Conservation (phyloP, 37 sponge, comb jelly and placozoan species). For the Ianthella basta region DNA sequence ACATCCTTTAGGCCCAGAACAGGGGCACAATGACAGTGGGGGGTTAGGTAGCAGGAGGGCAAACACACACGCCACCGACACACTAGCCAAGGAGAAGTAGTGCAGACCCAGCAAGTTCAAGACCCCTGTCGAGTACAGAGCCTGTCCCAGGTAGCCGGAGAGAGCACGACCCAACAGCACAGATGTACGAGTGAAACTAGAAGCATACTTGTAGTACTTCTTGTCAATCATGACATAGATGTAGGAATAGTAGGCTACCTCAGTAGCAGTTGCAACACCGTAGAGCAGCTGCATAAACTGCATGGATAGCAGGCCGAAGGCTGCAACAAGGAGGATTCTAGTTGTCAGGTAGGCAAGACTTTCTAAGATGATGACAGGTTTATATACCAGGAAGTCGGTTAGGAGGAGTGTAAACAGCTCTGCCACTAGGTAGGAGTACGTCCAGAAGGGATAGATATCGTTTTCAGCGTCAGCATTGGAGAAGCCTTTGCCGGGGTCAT, state of each 20-base stretch:
- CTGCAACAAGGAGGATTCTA: constrained; percentile 73
- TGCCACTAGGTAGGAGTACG: constrained; percentile 81
- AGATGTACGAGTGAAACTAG: constrained; percentile 61
- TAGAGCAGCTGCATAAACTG: constrained; percentile 81
- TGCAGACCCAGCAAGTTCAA: constrained; percentile 54
- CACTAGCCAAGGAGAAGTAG: constrained; percentile 75
- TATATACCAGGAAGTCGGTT: constrained; percentile 78
- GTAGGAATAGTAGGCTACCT: constrained; percentile 87
- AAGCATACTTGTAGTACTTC: constrained; percentile 59
- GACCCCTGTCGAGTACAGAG: constrained; percentile 51
- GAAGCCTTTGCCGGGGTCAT: constrained; percentile 49
- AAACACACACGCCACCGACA: constrained; percentile 60
- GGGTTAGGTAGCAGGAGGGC: constrained; percentile 34
- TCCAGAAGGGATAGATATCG: constrained; percentile 72
- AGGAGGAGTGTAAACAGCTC: constrained; percentile 55
- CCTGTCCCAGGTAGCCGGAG: constrained; percentile 67
- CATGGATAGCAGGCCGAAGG: constrained; percentile 53
- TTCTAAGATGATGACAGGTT: constrained; percentile 84
- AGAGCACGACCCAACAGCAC: constrained; percentile 71
- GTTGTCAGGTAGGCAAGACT: constrained; percentile 69
- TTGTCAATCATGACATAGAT: constrained; percentile 75
- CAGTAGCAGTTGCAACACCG: constrained; percentile 84
- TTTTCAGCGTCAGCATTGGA: constrained; percentile 36
- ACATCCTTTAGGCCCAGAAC: background rate
- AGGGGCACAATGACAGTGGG: background rate